A percentile compares a stretch with the other conserved stretches of the same genome.
Conservation (phyloP, 2,797 vertebrate genomes). For the Falco rusticolus region DNA sequence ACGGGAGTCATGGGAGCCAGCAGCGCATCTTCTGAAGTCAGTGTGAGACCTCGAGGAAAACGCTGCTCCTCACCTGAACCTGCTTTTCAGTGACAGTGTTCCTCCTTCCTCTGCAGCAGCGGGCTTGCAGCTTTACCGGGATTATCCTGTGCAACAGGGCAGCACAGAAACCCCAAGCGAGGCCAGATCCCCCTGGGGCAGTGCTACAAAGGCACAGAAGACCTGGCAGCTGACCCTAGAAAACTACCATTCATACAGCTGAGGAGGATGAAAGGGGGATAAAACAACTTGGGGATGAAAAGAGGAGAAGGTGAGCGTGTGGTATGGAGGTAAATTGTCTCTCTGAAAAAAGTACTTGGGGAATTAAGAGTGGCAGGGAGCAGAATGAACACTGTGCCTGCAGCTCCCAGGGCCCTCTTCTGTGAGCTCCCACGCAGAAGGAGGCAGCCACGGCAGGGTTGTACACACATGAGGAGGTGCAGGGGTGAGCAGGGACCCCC, state of each 20-base stretch:
- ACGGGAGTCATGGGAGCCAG: neutral
- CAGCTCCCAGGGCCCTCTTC: neutral
- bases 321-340: neutral
- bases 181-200: neutral
- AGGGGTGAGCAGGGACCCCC: neutral
- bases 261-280: neutral
- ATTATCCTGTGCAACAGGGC: neutral
- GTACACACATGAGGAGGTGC: neutral
- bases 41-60: neutral
- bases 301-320: neutral
- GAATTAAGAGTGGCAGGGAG: neutral
- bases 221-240: neutral
- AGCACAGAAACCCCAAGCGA: neutral
- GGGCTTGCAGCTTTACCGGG: neutral
- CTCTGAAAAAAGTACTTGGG: neutral
- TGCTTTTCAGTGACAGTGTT: neutral
- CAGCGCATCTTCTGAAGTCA: neutral
- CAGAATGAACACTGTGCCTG: too few species aligned
- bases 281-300: neutral
- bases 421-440: neutral
- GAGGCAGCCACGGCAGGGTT: too few species aligned
- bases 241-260: neutral
- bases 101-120: neutral
- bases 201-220: neutral
- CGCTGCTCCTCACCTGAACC: neutral